Conservation (phyloP, 1,140 invertebrate genomes). For the Battus philenor region DNA sequence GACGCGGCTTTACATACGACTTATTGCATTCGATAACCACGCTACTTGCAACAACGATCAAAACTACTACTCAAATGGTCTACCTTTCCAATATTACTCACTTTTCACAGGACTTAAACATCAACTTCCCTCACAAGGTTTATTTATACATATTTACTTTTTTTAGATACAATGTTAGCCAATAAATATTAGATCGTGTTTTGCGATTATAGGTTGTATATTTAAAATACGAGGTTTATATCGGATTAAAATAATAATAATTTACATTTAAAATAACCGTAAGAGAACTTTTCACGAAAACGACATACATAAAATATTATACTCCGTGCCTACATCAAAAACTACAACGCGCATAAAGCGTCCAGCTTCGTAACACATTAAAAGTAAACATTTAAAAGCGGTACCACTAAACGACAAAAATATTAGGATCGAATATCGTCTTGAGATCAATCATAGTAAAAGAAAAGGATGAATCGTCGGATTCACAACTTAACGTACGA, state of each 20-base stretch:
- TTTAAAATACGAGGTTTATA: conserved; percentile 49
- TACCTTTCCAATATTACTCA: conserved; percentile 38
- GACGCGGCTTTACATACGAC: conserved; percentile 45
- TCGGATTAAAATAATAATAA: conserved; percentile 60
- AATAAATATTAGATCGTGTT: conserved; percentile 30
- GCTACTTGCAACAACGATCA: conserved; percentile 57
- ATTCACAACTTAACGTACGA: conserved; percentile 39
- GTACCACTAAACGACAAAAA: conserved; percentile 45
- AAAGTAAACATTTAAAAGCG: conserved; percentile 53
- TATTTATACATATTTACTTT: conserved; percentile 16
- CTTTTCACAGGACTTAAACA: conserved; percentile 42
- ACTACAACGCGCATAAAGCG: conserved; percentile 72
- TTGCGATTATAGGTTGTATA: conserved; percentile 27
- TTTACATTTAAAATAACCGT: conserved; percentile 66
- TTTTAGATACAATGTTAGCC: conserved; percentile 22
- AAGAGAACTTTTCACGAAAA: conserved; percentile 59
- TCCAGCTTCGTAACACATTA: conserved; percentile 52
- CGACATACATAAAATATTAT: conserved; percentile 55
- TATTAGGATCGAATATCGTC: conserved; percentile 70
- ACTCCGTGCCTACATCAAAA: conserved; percentile 57
- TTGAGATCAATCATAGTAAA: conserved; percentile 72
- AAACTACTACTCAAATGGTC: conserved; percentile 59
- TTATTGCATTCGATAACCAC: conserved; percentile 67
- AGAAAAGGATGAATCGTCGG: conserved; percentile 39
- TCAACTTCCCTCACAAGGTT: conserved; percentile 25